A percentile compares a stretch with the other conserved stretches of the same genome.
phyloP scores from a whole-genome alignment of 2,113 vertebrate species.

The Myanophis thanlyinensis region DNA sequence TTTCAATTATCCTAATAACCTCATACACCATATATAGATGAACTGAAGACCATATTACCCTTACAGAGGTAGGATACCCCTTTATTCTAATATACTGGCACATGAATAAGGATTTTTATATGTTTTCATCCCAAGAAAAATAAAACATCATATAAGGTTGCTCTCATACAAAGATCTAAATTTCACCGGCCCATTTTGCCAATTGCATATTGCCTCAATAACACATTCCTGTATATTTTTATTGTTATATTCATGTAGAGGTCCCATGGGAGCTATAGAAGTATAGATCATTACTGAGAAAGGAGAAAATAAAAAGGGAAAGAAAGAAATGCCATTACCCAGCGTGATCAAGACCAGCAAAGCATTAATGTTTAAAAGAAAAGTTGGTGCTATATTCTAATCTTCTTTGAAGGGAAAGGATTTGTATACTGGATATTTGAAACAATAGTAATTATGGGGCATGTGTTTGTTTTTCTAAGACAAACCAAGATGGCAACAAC shows the following conservation, averaged over 20 bases:
- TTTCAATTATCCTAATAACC: not conserved
- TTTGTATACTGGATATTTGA: not conserved
- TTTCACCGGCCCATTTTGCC: not conserved
- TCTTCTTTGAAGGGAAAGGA: not conserved
- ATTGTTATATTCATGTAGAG: not conserved
- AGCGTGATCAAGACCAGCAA: not conserved
- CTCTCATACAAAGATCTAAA: not conserved
- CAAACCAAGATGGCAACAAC: not conserved
- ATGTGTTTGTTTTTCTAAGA: not conserved
- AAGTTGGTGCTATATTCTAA: not conserved
- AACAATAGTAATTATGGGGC: not conserved
- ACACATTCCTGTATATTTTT: not conserved
- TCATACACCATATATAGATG: not conserved
- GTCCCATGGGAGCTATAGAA: not conserved
- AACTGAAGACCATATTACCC: not conserved
- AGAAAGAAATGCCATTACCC: not conserved
- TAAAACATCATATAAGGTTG: not conserved
- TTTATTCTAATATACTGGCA: not conserved
- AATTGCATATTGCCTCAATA: not conserved
- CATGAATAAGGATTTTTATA: not conserved
- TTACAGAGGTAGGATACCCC: not conserved
- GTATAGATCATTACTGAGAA: not conserved
- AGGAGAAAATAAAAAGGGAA: not conserved
- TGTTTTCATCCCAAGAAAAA: not conserved
- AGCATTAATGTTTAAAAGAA: not conserved